A percentile compares a stretch with the other conserved stretches of the same genome.
phyloP scores from a whole-genome alignment of 2,888 invertebrate species.

The Mechanitis mazaeus region DNA sequence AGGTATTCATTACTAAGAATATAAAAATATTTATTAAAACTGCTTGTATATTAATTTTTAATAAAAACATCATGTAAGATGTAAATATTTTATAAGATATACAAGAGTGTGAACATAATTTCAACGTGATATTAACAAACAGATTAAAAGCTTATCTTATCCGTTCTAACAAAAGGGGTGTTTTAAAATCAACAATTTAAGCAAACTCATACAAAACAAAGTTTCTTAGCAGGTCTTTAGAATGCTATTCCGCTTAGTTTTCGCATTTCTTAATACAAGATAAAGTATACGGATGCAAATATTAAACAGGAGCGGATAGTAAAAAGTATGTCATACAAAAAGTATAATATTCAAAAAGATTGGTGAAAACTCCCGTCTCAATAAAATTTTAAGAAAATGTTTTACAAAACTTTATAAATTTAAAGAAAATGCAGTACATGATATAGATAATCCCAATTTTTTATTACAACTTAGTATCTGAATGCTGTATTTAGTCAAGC shows the following conservation, averaged over 20 bases:
- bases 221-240: conserved; percentile 69
- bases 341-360: too few species aligned
- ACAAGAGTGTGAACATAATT: too few species aligned
- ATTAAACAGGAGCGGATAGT: conserved; percentile 38
- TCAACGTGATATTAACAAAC: conserved; percentile 18
- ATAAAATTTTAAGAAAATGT: too few species aligned
- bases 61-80: too few species aligned
- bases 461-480: background rate
- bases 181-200: conserved; percentile 59
- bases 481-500: background rate
- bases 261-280: conserved; percentile 74
- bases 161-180: conserved; percentile 40
- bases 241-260: conserved; percentile 71
- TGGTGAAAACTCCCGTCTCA: too few species aligned
- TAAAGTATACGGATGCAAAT: conserved; percentile 43
- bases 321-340: background rate
- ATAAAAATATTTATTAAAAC: too few species aligned
- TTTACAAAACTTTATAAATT: too few species aligned
- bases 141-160: conserved; percentile 53
- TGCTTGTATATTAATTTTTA: too few species aligned
- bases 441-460: too few species aligned
- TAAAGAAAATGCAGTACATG: too few species aligned
- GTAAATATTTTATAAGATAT: too few species aligned
- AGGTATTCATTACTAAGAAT: too few species aligned
- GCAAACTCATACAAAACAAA: conserved; percentile 67